Evolutionary conservation across 1,140 invertebrate genomes (phyloP).

Genomic region (Subanguina moxae): DNA sequence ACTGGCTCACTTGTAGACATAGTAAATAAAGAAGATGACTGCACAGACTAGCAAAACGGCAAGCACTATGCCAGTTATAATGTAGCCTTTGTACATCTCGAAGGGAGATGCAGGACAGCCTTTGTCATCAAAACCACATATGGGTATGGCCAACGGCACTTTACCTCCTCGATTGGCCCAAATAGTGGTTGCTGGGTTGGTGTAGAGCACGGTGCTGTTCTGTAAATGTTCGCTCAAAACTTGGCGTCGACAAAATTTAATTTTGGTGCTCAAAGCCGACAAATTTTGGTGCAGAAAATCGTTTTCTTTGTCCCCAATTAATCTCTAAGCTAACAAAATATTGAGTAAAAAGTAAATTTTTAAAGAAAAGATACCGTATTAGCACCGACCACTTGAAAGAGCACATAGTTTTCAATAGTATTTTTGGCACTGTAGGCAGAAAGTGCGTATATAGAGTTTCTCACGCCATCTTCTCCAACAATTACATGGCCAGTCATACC

Average conservation of each 20-base stretch:
- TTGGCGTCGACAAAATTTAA: too few relatives aligned
- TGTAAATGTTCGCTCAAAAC: too few relatives aligned
- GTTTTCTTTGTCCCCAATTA: too few relatives aligned
- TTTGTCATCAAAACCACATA: constrained; percentile 43
- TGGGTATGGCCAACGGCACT: constrained; percentile 19
- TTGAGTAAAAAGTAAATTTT: too few relatives aligned
- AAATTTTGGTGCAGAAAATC: too few relatives aligned
- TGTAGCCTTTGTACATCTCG: constrained; percentile 27
- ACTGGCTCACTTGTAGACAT: constrained; percentile 35
- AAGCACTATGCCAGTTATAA: constrained; percentile 23
- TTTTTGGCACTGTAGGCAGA: constrained; percentile 2
- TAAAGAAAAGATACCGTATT: too few relatives aligned
- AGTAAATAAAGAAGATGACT: constrained; percentile 23
- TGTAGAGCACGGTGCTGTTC: constrained; percentile 21
- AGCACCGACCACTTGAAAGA: neutral
- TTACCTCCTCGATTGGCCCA: constrained; percentile 30
- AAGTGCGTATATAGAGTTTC: constrained; percentile 2
- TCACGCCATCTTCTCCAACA: neutral
- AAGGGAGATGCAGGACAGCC: constrained; percentile 29
- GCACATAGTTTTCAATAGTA: neutral
- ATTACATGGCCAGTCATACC: constrained; percentile 17
- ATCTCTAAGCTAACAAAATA: too few relatives aligned
- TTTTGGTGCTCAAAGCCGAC: too few relatives aligned
- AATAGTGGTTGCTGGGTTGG: constrained; percentile 20
- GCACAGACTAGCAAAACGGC: constrained; percentile 19